Evolutionary conservation across 2,113 vertebrate species (phyloP), one percentile per base, ranked within the genome.

Genomic region (Ranitomeya imitator): DNA sequence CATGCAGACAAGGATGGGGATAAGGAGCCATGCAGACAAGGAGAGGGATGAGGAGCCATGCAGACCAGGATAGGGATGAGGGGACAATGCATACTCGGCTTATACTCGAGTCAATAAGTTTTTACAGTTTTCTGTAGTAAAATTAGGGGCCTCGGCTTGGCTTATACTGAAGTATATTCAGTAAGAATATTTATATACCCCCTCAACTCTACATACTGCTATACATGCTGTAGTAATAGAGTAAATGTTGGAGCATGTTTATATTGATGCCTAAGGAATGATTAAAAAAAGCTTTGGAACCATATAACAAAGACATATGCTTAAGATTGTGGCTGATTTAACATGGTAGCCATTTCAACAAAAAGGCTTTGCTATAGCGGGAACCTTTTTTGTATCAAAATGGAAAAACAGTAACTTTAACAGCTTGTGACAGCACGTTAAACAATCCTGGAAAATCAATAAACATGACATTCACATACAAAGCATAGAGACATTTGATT

Each of bases 351-450:
- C 82, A 57, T 84, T 84, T 71, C 18, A 84, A 16, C 13, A 16
- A 26, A 19, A 71, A 4, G 23, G 45, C 82, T 83, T 69, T n/a
- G 81, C 16, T 84, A 84, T 31, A 83, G 18, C 23, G 21, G 82
- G 63, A 69, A 84, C 45, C n/a, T 67, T 79, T 79, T 86, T 45
- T 76, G 10, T 54, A 76, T 83, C 83, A 31, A 45, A 88, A 74
- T 77, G 55, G 65, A 83, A 87, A 79, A 76, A 83, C 14, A 51
- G 63, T 23, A 74, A 88, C 45, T 67, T 61, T 83, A 88, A 88
- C 55, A 77, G 54, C 71, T 67, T 88, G 51, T 88, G 87, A 82
- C 69, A 88, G 80, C 71, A 83, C 57, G 81, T 88, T 88, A 88
- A 84, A 84, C 80, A 88, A 84, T 77, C 16, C 59, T 83, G 57